Evolutionary conservation across 1,140 invertebrate species (phyloP).

Genomic region (Hetaerina americana): DNA sequence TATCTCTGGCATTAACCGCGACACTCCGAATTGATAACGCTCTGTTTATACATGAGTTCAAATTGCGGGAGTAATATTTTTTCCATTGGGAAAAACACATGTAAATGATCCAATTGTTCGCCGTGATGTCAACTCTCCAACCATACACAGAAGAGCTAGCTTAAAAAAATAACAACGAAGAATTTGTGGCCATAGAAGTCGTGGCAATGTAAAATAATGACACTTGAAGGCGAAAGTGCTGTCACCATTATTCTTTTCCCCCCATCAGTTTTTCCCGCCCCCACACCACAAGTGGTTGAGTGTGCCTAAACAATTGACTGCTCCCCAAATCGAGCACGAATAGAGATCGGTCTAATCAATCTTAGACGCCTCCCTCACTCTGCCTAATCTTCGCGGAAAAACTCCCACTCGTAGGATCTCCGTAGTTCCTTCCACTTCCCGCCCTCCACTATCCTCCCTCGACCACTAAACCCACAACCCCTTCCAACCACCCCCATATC

Average conservation of each 20-base stretch:
- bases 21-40: too few relatives aligned
- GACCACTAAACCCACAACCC: neutral
- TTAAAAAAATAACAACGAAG: too few relatives aligned
- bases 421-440: too few relatives aligned
- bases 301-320: too few relatives aligned
- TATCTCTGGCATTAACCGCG: too few relatives aligned
- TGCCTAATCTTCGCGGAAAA: neutral
- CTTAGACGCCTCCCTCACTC: neutral
- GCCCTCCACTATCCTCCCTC: neutral
- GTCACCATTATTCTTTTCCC: neutral
- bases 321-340: neutral
- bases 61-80: too few relatives aligned
- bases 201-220: neutral
- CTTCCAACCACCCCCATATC: neutral
- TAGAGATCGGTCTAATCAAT: neutral
- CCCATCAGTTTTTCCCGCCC: neutral
- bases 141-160: too few relatives aligned
- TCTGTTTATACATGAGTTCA: too few relatives aligned
- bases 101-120: too few relatives aligned
- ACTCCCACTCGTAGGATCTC: neutral
- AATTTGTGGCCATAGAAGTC: too few relatives aligned
- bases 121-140: too few relatives aligned
- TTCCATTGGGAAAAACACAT: too few relatives aligned
- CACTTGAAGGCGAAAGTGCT: neutral
- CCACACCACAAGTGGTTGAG: neutral